Evolutionary conservation across 30 jellyfish, hydroid and myxozoan species (phyloP), one percentile per base, ranked within the genome.

Genomic region (Hydractinia echinata): DNA sequence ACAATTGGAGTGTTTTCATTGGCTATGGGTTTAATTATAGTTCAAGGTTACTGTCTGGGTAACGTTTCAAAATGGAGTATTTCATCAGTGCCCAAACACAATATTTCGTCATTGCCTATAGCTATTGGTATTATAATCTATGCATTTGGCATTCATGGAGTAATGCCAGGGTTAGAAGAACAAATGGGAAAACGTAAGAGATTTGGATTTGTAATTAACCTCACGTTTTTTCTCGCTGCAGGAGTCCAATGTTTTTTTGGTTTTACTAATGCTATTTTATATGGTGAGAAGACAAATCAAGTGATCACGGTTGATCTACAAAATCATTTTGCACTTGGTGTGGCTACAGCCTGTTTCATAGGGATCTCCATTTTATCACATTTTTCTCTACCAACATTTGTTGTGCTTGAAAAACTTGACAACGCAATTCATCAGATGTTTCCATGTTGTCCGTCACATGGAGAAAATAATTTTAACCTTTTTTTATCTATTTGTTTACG

Each of bases 141-240:
- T 67, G 90, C 98, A 15, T 91, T 86, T 76, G 95, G 98, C 6
- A 83, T 91, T 21, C 98, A 91, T 76, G 95, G 87, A 30, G 98
- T 87, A 15, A 54, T 91, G 79, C 98, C 98, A 4, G 98, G 98
- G 51, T 66, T 91, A 7, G 98, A 91, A 83, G 95, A 86, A 81
- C 98, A 91, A 54, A 91, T 91, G 98, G 77, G 82, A 56, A 76
- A 85, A 67, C 98, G 96, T 19, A 76, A 79, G 87, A 85, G 73
- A 72, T 91, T 79, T 76, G 84, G 93, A 21, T 77, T 83, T 44
- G 83, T 86, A 85, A 51, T 61, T 50, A 85, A 53, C 15, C 53
- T 84, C 30, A 82, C 95, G n/a, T 86, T 86, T 81, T 10, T 80
- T 55, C 13, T 81, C 51, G 91, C 87, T 5, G 68, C 79, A 39